Conservation (phyloP, 2,888 invertebrate species). For the Aquatica leii region DNA sequence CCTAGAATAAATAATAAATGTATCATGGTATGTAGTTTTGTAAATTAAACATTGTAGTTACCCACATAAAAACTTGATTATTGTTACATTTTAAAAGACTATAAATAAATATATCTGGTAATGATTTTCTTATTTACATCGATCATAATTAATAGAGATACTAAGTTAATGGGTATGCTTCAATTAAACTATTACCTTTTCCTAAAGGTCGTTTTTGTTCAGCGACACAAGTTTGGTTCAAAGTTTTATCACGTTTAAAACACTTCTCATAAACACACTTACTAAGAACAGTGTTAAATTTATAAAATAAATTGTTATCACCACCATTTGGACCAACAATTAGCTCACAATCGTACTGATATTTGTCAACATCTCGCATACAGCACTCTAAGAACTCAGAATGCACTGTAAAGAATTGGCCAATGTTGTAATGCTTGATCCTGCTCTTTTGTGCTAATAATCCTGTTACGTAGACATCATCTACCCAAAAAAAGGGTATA, state of each 20-base stretch:
- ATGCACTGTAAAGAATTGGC: slow-evolving; percentile 73
- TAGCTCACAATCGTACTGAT: slow-evolving; percentile 71
- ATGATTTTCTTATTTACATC: neutral
- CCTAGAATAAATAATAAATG: no score
- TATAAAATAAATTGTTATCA: slow-evolving; percentile 71
- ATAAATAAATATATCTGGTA: no score
- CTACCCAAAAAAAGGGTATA: slow-evolving; percentile 88
- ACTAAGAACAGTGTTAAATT: slow-evolving; percentile 69
- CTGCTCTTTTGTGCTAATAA: slow-evolving; percentile 69
- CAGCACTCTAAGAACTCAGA: slow-evolving; percentile 80
- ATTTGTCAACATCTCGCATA: slow-evolving; percentile 67
- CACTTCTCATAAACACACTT: slow-evolving; percentile 68
- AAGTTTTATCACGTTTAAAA: slow-evolving; percentile 60
- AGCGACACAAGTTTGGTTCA: slow-evolving; percentile 70
- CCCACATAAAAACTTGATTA: no score
- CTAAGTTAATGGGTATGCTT: slow-evolving; percentile 12
- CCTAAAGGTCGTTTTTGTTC: slow-evolving; percentile 53
- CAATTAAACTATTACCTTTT: slow-evolving; percentile 44
- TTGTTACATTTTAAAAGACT: no score
- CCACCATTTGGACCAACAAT: slow-evolving; percentile 82
- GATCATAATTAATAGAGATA: neutral
- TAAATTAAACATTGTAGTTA: no score
- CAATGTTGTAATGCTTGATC: slow-evolving; percentile 67
- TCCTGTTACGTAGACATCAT: slow-evolving; percentile 88
- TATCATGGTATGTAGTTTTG: no score